These are phyloP conservation scores for Euclidia mi DNA, from an alignment of 2,888 invertebrate species.

Conservation along the genomic window DNA sequence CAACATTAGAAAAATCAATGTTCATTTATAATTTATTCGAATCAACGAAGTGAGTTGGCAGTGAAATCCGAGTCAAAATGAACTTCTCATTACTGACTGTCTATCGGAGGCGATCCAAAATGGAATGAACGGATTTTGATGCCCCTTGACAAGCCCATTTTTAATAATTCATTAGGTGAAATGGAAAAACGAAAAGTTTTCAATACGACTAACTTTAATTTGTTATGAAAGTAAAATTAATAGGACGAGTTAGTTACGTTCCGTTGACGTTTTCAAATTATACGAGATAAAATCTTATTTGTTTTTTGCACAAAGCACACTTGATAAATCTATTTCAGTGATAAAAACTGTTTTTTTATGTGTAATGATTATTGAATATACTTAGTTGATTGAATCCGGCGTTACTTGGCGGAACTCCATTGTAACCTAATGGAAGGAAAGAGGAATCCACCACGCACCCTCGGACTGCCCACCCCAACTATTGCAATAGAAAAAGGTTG, in stretches of 20 bases:
- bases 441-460: too few species aligned
- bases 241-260: slow-evolving; percentile 15
- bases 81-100: slow-evolving; percentile 66
- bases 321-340: too few species aligned
- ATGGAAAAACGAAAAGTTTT: slow-evolving; percentile 45
- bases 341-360: too few species aligned
- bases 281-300: background rate
- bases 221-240: slow-evolving; percentile 37
- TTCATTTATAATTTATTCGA: slow-evolving; percentile 63
- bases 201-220: slow-evolving; percentile 37
- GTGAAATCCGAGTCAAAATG: slow-evolving; percentile 60
- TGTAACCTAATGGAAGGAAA: too few species aligned
- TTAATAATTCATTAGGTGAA: slow-evolving; percentile 56
- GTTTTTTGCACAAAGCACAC: too few species aligned
- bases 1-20: slow-evolving; percentile 52
- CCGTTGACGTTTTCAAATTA: slow-evolving; percentile 7
- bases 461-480: too few species aligned
- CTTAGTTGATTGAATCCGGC: too few species aligned
- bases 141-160: slow-evolving; percentile 62
- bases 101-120: slow-evolving; percentile 57
- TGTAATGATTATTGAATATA: too few species aligned
- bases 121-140: slow-evolving; percentile 61
- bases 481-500: too few species aligned
- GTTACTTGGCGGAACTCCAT: too few species aligned
- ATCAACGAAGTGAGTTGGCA: slow-evolving; percentile 60